Conservation (phyloP, 2,888 invertebrate species). For the Magallana nippona region DNA sequence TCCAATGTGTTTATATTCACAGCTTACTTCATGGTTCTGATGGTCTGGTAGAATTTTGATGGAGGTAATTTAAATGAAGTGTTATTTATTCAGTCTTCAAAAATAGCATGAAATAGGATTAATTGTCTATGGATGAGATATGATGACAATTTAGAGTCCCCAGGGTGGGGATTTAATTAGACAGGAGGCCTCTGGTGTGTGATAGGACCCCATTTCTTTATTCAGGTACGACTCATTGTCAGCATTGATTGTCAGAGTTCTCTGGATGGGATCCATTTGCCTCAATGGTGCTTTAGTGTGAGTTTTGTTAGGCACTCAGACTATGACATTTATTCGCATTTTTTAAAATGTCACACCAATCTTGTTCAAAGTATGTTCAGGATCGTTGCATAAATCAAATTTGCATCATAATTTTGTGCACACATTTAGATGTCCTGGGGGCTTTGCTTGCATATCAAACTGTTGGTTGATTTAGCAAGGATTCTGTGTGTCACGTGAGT, state of each 20-base stretch:
- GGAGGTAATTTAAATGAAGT: neutral
- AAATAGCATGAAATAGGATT: neutral
- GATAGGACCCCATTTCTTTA: neutral
- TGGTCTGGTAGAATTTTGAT: neutral
- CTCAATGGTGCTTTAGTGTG: too few species aligned
- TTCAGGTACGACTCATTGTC: too few species aligned
- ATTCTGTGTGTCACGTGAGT: too few species aligned
- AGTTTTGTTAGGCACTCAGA: neutral
- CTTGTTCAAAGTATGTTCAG: neutral
- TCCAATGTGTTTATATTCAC: neutral
- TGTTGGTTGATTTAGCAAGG: neutral
- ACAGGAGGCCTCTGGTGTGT: neutral
- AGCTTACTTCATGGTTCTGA: neutral
- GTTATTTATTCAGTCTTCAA: neutral
- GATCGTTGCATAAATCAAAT: conserved; percentile 16
- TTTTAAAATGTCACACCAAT: neutral
- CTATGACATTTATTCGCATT: neutral
- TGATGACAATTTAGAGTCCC: neutral
- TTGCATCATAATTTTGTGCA: conserved; percentile 12
- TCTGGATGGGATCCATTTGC: too few species aligned
- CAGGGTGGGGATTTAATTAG: neutral
- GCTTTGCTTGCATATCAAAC: neutral
- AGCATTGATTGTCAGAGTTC: too few species aligned
- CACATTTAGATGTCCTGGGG: neutral
- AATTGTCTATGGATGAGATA: neutral